A percentile compares a stretch with the other conserved stretches of the same genome.
Evolutionary conservation across 2,888 invertebrate species (phyloP).

Genomic region (Matsumyia berberina): DNA sequence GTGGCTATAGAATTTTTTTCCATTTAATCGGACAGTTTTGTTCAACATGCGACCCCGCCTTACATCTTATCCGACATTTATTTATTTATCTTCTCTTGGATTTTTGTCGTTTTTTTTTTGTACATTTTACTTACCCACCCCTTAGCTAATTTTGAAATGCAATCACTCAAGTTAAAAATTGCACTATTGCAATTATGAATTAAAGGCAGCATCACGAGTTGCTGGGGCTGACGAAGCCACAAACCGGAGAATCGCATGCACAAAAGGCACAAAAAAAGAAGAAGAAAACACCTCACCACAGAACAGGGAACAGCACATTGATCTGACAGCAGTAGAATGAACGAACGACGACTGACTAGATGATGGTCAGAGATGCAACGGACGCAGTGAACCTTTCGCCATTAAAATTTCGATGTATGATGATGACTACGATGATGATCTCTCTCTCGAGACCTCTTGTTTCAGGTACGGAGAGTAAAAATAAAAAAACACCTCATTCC

Average conservation of each 20-base stretch:
- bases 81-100: slow-evolving; percentile 52
- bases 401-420: slow-evolving; percentile 75
- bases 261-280: slow-evolving; percentile 26
- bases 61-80: slow-evolving; percentile 64
- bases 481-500: not conserved
- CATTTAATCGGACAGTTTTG: slow-evolving; percentile 59
- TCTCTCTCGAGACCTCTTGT: slow-evolving; percentile 70
- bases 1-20: slow-evolving; percentile 3
- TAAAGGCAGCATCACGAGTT: slow-evolving; percentile 72
- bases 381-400: slow-evolving; percentile 54
- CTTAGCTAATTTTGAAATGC: slow-evolving; percentile 74
- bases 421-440: slow-evolving; percentile 75
- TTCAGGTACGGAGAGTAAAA: slow-evolving; percentile 28
- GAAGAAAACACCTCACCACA: not conserved
- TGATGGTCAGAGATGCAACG: slow-evolving; percentile 39
- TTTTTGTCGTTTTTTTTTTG: slow-evolving; percentile 5
- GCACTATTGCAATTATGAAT: slow-evolving; percentile 74
- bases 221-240: not conserved
- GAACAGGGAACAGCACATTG: slow-evolving; percentile 34
- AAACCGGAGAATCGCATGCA: slow-evolving; percentile 27
- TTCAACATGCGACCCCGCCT: slow-evolving; percentile 67
- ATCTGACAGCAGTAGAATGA: slow-evolving; percentile 55
- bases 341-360: slow-evolving; percentile 12
- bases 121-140: slow-evolving; percentile 46
- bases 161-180: slow-evolving; percentile 73